These are phyloP conservation scores for Tryphoninae sp. DNA, from an alignment of 2,888 invertebrate genomes.

Conservation along the genomic window DNA sequence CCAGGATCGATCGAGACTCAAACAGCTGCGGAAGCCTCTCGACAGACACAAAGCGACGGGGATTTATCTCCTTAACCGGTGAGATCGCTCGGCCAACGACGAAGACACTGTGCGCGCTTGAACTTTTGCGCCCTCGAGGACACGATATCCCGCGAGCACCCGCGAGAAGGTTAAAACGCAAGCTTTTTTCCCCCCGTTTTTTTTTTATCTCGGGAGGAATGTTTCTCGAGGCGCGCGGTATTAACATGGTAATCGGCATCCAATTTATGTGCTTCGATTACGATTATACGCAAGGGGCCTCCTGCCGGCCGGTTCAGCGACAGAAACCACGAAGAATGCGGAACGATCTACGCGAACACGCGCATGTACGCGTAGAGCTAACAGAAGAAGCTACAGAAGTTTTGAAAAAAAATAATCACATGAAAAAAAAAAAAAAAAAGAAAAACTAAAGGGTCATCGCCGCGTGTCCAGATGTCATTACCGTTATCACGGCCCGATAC, in stretches of 20 bases:
- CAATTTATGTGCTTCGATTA: slow-evolving; percentile 49
- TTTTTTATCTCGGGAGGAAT: slow-evolving; percentile 22
- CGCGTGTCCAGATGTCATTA: slow-evolving; percentile 52
- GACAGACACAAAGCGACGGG: neutral
- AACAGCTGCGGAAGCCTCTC: slow-evolving; percentile 4
- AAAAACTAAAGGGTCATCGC: slow-evolving; percentile 41
- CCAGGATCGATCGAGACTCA: slow-evolving; percentile 44
- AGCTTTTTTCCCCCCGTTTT: neutral
- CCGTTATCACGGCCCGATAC: slow-evolving; percentile 58
- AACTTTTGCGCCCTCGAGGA: slow-evolving; percentile 7
- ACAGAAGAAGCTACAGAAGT: neutral
- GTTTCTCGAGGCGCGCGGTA: slow-evolving; percentile 9
- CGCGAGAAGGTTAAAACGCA: slow-evolving; percentile 28
- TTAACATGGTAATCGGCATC: slow-evolving; percentile 54
- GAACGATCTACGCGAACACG: neutral
- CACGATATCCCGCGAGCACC: slow-evolving; percentile 3
- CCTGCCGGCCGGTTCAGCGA: slow-evolving; percentile 8
- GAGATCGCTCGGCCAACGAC: neutral
- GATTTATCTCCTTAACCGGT: slow-evolving; percentile 8
- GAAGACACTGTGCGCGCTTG: slow-evolving; percentile 5
- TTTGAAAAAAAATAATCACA: neutral
- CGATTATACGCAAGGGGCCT: slow-evolving; percentile 48
- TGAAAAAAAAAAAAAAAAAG: slow-evolving; percentile 14
- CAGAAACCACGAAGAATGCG: neutral
- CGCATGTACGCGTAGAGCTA: neutral